Evolutionary conservation across 1,140 invertebrate species (phyloP).

Genomic region (Anadara kagoshimensis): DNA sequence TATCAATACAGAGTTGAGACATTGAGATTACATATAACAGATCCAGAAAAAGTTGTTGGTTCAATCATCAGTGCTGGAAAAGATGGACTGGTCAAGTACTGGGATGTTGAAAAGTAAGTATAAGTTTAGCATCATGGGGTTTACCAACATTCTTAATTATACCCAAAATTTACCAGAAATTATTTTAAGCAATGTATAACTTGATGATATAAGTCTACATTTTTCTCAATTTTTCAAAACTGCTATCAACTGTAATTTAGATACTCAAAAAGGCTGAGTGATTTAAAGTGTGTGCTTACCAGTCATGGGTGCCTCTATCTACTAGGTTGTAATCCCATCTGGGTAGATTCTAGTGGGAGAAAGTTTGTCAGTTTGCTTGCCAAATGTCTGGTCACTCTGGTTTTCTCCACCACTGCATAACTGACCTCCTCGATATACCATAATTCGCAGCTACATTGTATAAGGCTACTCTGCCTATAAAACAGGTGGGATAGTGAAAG

Average conservation of each 20-base stretch:
- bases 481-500: too few species aligned
- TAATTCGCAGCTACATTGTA: too few species aligned
- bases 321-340: too few species aligned
- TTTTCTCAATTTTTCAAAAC: slow-evolving; percentile 1
- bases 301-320: too few species aligned
- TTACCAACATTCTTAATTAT: not conserved
- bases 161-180: not conserved
- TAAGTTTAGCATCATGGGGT: not conserved
- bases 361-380: too few species aligned
- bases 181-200: not conserved
- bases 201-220: not conserved
- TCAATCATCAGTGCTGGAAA: slow-evolving; percentile 61
- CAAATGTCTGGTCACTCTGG: too few species aligned
- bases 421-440: too few species aligned
- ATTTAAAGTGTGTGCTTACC: too few species aligned
- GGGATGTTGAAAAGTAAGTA: slow-evolving; percentile 59
- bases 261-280: too few species aligned
- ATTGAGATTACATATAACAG: slow-evolving; percentile 52
- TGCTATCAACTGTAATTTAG: not conserved
- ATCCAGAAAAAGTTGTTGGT: slow-evolving; percentile 48
- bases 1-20: slow-evolving; percentile 58
- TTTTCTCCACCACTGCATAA: too few species aligned
- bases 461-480: too few species aligned
- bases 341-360: too few species aligned
- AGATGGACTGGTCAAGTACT: slow-evolving; percentile 66